phyloP scores from a whole-genome alignment of 2,888 invertebrate genomes.

The Cremastinae sp. region DNA sequence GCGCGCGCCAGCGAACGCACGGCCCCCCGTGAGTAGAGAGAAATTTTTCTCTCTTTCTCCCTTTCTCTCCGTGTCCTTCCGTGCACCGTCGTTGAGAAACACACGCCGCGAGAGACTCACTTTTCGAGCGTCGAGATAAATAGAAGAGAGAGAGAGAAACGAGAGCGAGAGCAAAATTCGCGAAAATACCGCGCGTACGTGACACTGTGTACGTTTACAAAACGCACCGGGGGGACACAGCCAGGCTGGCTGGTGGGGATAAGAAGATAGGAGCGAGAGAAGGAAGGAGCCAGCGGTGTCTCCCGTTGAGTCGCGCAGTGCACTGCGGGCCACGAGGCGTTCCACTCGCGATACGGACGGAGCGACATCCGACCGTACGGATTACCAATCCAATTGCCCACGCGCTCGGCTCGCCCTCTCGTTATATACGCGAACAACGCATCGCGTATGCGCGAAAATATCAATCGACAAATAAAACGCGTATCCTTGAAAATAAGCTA shows the following conservation, averaged over 20 bases:
- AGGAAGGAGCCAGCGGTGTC: constrained; percentile 8
- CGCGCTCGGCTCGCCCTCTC: too few species aligned
- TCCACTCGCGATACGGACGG: constrained; percentile 23
- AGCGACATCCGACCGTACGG: constrained; percentile 20
- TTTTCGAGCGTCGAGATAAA: too few species aligned
- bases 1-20: constrained; percentile 36
- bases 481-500: too few species aligned
- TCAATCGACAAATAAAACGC: too few species aligned
- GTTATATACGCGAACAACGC: background rate
- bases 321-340: constrained; percentile 42
- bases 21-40: constrained; percentile 41
- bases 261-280: too few species aligned
- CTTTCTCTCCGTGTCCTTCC: background rate
- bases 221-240: background rate
- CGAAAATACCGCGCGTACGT: constrained; percentile 51
- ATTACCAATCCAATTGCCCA: constrained; percentile 36
- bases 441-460: constrained; percentile 29
- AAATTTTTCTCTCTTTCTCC: constrained; percentile 15
- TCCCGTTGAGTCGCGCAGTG: constrained; percentile 22
- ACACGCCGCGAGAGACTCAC: too few species aligned
- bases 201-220: constrained; percentile 39
- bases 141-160: too few species aligned
- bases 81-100: background rate
- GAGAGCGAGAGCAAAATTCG: constrained; percentile 7
- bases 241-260: too few species aligned